Evolutionary conservation across 2,888 invertebrate species (phyloP).

Genomic region (Stenchaetothrips biformis): DNA sequence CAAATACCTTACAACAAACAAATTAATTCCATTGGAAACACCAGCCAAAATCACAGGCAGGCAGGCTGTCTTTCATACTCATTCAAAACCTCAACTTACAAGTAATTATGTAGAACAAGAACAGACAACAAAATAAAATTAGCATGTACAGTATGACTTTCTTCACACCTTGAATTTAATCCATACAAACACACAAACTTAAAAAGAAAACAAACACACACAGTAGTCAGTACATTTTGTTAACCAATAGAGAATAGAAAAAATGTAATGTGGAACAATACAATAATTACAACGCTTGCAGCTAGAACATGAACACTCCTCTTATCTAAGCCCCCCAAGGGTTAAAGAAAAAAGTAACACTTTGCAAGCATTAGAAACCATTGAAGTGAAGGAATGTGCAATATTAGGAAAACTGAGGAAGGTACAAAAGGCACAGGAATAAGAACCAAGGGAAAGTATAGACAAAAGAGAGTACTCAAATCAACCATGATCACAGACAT

Average conservation of each 20-base stretch:
- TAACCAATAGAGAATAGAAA: background rate
- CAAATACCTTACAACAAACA: no score
- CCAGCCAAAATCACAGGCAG: no score
- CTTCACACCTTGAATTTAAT: background rate
- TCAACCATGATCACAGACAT: constrained; percentile 16
- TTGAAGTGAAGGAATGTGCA: background rate
- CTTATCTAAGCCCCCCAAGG: background rate
- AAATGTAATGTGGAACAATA: background rate
- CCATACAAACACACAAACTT: background rate
- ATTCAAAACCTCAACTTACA: no score
- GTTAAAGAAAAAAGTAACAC: background rate
- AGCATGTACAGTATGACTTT: background rate
- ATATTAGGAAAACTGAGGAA: background rate
- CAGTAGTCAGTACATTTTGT: background rate
- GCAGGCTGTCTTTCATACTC: no score
- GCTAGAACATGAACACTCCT: background rate
- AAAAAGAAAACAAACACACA: background rate
- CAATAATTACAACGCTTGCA: background rate
- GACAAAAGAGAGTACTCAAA: background rate
- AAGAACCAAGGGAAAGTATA: background rate
- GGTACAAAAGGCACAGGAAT: background rate
- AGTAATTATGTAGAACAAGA: no score
- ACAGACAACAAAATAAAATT: no score
- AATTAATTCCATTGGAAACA: no score
- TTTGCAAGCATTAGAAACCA: background rate